Conservation (phyloP, 2,888 invertebrate genomes). For the Tridacna crocea region DNA sequence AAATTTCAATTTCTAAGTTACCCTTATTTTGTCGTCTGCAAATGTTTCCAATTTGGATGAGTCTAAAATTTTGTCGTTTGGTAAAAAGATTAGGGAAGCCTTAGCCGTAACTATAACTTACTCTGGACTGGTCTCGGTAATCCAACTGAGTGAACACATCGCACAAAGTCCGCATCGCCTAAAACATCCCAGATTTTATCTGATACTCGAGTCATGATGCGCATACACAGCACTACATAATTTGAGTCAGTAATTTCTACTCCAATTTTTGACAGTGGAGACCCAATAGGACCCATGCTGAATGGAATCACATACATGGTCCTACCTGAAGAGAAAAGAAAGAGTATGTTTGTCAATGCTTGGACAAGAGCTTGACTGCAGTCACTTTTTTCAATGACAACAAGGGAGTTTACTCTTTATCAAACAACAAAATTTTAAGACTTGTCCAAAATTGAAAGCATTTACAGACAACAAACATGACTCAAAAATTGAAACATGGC, state of each 20-base stretch:
- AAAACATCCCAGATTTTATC: constrained; percentile 86
- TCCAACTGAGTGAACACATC: constrained; percentile 97
- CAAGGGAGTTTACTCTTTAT: too few relatives aligned
- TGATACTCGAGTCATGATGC: constrained; percentile 98
- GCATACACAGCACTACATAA: constrained; percentile 98
- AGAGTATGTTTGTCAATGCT: not conserved
- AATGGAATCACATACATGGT: constrained; percentile 99
- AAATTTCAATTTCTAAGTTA: too few relatives aligned
- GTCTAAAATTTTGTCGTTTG: too few relatives aligned
- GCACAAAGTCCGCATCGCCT: constrained; percentile 89
- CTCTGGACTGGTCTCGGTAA: constrained; percentile 89
- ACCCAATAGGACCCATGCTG: constrained; percentile 98
- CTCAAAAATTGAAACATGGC: too few relatives aligned
- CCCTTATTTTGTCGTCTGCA: too few relatives aligned
- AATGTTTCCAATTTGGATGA: too few relatives aligned
- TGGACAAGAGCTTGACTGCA: too few relatives aligned
- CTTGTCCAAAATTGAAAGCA: too few relatives aligned
- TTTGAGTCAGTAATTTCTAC: constrained; percentile 98
- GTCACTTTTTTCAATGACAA: too few relatives aligned
- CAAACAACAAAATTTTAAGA: too few relatives aligned
- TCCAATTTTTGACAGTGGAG: constrained; percentile 97
- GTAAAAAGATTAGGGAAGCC: too few relatives aligned
- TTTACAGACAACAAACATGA: too few relatives aligned
- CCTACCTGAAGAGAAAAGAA: constrained; percentile 86
- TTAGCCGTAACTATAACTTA: constrained; percentile 62